Percentiles rank a stretch among this genome's conserved stretches.
Conservation (phyloP, 2,888 invertebrate species). For the Sarcophaga rosellei region DNA sequence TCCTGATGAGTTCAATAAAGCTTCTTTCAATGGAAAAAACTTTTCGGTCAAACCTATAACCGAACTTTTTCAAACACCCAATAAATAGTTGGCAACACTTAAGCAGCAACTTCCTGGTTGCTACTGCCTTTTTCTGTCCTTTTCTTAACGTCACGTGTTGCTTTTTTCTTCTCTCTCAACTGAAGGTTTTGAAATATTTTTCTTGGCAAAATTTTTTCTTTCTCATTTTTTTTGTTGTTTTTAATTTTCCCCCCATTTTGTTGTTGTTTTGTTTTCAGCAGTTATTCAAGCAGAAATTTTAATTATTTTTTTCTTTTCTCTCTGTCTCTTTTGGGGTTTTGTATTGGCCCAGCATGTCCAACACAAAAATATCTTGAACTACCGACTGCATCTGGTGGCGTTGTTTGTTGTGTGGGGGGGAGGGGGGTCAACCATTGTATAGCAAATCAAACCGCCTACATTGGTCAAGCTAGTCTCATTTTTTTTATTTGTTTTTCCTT, state of each 20-base stretch:
- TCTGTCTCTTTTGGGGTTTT: constrained; percentile 15
- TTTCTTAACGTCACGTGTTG: constrained; percentile 40
- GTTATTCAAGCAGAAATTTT: constrained; percentile 67
- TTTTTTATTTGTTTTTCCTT: too few species aligned
- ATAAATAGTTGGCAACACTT: constrained; percentile 16
- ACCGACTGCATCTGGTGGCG: too few species aligned
- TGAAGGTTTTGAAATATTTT: constrained; percentile 30
- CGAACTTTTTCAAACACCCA: too few species aligned
- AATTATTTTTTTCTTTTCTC: constrained; percentile 54
- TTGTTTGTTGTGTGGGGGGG: too few species aligned
- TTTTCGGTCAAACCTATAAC: too few species aligned
- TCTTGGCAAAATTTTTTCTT: too few species aligned
- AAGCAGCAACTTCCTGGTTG: constrained; percentile 45
- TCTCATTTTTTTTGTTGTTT: too few species aligned
- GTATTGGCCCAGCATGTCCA: background rate
- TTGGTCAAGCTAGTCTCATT: background rate
- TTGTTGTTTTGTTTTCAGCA: constrained; percentile 38
- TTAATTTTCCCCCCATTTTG: background rate
- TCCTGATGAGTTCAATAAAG: too few species aligned
- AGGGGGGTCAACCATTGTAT: background rate
- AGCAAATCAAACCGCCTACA: constrained; percentile 36
- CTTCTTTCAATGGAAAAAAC: too few species aligned
- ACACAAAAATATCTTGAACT: too few species aligned
- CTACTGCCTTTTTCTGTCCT: background rate
- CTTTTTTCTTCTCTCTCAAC: background rate